Base-by-base conservation (phyloP, 2,888 invertebrate genomes). In the Camponotus fellah region DNA sequence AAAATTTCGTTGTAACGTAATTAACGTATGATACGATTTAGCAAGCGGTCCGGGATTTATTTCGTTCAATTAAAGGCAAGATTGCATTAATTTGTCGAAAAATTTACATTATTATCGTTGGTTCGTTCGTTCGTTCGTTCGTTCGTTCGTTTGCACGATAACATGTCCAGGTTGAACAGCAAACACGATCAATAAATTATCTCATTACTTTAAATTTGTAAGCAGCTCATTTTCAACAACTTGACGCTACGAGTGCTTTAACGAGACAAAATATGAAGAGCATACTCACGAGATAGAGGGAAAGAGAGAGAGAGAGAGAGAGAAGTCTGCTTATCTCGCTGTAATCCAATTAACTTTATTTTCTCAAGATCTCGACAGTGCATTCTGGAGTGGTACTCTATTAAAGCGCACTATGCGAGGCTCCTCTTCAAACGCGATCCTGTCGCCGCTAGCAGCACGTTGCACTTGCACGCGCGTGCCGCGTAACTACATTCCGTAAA, bases 331-430 rank as follows among this genome's bases (percentile, higher is more conserved):
- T 68, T 53, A 79, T 66, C 72, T 49, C 66, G 60, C 46, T 32
- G 77, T 82, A 76, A 82, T 82, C 77, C 82, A 77, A 82, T 82
- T 82, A 82, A 82, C 82, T 82, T 82, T 68, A 80, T 76, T 82
- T 82, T 82, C 77, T 76, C 76, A 66, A 77, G 66, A 46, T 76
- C 77, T 76, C 66, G 82, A 77, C 82, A 46, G 66, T 82, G 77
- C 66, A 49, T 60, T 71, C 46, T 80, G 34, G 60, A 80, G 79
- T 71, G 79, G 79, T 60, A 37, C 79, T 80, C 79, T 80, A 71
- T 80, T 80, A 80, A 80, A 80, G 79, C 79, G 60, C 79, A 71
- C 79, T 80, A 80, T 80, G 71, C 72, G 43, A 21, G 34, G 58
- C 60, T 32, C 79, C 79, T 80, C 79, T 71, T 80, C 79, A 80